Evolutionary conservation across 2,797 vertebrate genomes (phyloP), one percentile per base, ranked within the genome.

Genomic region (Sebastes diaconus): DNA sequence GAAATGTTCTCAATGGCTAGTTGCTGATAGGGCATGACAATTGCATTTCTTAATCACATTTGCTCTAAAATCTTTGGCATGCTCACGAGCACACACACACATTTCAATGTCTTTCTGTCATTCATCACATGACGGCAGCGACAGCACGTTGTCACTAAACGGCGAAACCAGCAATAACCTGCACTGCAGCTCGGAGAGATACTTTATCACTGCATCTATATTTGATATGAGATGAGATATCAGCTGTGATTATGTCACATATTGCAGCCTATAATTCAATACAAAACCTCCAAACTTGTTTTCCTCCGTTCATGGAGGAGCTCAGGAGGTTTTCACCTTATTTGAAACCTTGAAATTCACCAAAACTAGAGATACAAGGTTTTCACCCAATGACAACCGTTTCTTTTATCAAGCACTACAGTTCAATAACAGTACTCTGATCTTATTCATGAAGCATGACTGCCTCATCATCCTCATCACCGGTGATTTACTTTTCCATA

Each of bases 11-110:
- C 60, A 84, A 29, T 77, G 59, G 59, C 50, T 4, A 50, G 39
- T 27, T 68, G 12, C 54, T 77, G 46, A 20, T 64, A 18, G n/a
- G 6, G 18, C n/a, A 70, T 10, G 14, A 65, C 65, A 68, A 36
- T 34, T n/a, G 20, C 57, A 60, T 9, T 50, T 74, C 65, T 68
- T 54, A 24, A 71, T 81, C 69, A 68, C 22, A 80, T 81, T 81
- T 46, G 11, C 58, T 27, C 67, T 54, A 3, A 46, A 72, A 75
- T 84, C 54, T 74, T 2, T 2, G 60, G 42, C 16, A 73, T 80
- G 61, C 24, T 2, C 18, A 12, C 25, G 8, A n/a, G 32, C 3
- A 55, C 63, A 73, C 27, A 12, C 25, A 12, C 25, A 55, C 32
- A 46, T 22, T 3, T 69, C 30, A 54, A 12, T 4, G 34, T 73